These are phyloP conservation scores for Aspidoscelis tigris DNA, from an alignment of 2,113 vertebrate species.

Conservation along the genomic window DNA sequence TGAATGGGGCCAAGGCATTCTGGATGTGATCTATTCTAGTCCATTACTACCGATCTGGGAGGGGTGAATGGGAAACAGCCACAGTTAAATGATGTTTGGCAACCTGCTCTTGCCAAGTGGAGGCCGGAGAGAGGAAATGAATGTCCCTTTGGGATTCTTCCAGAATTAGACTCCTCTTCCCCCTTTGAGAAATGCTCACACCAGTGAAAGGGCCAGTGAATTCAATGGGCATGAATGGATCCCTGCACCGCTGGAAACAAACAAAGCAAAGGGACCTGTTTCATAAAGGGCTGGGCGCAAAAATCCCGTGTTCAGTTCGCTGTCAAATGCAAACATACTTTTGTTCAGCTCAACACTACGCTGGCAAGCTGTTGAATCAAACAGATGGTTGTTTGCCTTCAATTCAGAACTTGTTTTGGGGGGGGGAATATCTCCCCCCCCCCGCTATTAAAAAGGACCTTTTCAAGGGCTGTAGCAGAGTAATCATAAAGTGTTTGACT, in stretches of 20 bases:
- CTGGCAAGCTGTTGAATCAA: too few species aligned
- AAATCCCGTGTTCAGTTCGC: too few species aligned
- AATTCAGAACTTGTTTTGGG: too few species aligned
- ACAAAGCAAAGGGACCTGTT: neutral
- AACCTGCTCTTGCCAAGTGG: conserved; percentile 20
- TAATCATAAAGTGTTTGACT: too few species aligned
- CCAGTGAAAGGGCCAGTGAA: neutral
- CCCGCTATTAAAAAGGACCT: too few species aligned
- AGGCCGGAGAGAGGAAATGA: conserved; percentile 28
- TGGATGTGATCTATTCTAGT: conserved; percentile 39
- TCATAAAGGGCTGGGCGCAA: too few species aligned
- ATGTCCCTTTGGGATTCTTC: conserved; percentile 29
- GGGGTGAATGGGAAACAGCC: conserved; percentile 18
- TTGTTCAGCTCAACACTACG: too few species aligned
- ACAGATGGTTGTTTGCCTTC: too few species aligned
- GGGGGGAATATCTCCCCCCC: too few species aligned
- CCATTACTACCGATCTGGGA: conserved; percentile 22
- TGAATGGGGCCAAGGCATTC: conserved; percentile 26
- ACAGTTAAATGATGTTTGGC: conserved; percentile 25
- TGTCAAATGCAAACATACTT: too few species aligned
- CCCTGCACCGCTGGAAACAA: neutral
- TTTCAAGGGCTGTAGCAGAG: too few species aligned
- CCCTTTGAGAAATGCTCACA: conserved; percentile 11
- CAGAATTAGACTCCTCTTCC: neutral
- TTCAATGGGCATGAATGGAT: neutral